phyloP scores from a whole-genome alignment of 1,140 invertebrate genomes.

The Sesamia nonagrioides region DNA sequence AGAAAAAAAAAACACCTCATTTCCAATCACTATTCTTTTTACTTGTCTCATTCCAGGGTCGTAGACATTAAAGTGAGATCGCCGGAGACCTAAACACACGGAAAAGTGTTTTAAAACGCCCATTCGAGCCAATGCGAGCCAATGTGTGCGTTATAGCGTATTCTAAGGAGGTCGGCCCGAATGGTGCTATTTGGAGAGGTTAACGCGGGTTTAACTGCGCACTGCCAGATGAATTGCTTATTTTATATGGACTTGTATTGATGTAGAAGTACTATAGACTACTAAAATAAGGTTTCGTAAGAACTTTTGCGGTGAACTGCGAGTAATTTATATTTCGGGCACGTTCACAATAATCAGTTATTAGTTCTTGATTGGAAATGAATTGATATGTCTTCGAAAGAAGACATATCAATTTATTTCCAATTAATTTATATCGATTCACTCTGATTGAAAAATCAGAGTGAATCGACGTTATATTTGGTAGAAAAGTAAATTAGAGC shows the following conservation, averaged over 20 bases:
- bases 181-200: conserved; percentile 55
- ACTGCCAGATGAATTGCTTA: conserved; percentile 40
- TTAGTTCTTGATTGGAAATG: conserved; percentile 10
- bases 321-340: not conserved
- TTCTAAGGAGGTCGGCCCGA: conserved; percentile 47
- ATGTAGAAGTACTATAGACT: not conserved
- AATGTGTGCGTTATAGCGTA: conserved; percentile 59
- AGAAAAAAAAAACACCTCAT: not conserved
- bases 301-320: not conserved
- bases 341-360: conserved; percentile 18
- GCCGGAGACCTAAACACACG: conserved; percentile 62
- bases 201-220: conserved; percentile 47
- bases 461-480: no score
- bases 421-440: no score
- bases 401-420: no score
- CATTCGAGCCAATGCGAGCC: conserved; percentile 55
- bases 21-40: conserved; percentile 36
- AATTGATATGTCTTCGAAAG: conserved; percentile 29
- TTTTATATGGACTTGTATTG: conserved; percentile 30
- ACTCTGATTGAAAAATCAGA: no score
- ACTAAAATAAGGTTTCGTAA: not conserved
- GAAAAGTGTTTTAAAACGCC: conserved; percentile 68
- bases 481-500: not conserved
- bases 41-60: conserved; percentile 36
- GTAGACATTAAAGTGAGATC: conserved; percentile 45